phyloP scores from a whole-genome alignment of 1,140 invertebrate species.

The Radopholus similis region DNA sequence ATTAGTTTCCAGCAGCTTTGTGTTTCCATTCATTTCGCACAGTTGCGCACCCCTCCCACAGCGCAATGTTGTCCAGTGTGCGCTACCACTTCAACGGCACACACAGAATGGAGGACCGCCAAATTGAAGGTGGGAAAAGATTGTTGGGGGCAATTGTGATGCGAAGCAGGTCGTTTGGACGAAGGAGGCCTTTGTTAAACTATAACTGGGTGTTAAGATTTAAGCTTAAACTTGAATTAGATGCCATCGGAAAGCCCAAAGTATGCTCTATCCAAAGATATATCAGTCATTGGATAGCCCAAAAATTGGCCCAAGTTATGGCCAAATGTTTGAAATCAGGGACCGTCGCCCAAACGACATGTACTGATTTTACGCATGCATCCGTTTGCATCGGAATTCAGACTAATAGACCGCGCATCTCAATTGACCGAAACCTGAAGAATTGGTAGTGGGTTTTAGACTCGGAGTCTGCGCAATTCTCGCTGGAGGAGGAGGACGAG shows the following conservation, averaged over 20 bases:
- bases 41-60: neutral
- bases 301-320: too few relatives aligned
- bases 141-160: neutral
- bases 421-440: neutral
- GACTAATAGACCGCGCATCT: too few relatives aligned
- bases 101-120: neutral
- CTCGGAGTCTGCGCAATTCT: constrained; percentile 32
- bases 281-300: too few relatives aligned
- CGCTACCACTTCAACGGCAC: neutral
- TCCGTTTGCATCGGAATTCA: too few relatives aligned
- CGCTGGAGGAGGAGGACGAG: constrained; percentile 31
- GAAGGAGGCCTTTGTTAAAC: neutral
- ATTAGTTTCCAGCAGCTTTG: neutral
- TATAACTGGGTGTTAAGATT: constrained; percentile 2
- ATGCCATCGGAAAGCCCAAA: too few relatives aligned
- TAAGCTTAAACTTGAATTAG: constrained; percentile 1
- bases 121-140: neutral
- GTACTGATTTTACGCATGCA: too few relatives aligned
- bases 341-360: too few relatives aligned
- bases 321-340: too few relatives aligned
- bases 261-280: too few relatives aligned
- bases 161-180: neutral
- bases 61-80: neutral
- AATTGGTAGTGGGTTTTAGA: neutral
- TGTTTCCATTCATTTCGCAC: neutral